These are phyloP conservation scores for Micromussa lordhowensis DNA, from an alignment of 92 coral and sea anemone genomes.

Conservation along the genomic window DNA sequence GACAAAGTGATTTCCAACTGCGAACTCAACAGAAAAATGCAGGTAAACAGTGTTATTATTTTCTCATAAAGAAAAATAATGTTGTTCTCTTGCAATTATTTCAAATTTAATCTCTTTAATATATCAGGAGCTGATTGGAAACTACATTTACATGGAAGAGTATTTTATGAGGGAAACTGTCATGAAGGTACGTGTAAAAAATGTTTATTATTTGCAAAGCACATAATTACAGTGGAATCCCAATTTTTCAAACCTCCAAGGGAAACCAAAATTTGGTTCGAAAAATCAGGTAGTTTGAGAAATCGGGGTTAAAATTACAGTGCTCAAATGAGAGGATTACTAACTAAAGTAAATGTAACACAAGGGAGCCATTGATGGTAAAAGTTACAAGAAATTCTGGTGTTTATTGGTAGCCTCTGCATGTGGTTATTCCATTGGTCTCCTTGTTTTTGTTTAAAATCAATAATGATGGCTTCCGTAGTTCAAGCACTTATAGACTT, in stretches of 20 bases:
- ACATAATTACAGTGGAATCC: too few species aligned
- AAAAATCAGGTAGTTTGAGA: too few species aligned
- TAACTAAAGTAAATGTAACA: not conserved
- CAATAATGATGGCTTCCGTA: too few species aligned
- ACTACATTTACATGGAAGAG: constrained; percentile 94
- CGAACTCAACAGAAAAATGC: constrained; percentile 91
- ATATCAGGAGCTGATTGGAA: constrained; percentile 90
- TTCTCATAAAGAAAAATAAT: not conserved
- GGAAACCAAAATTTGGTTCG: too few species aligned
- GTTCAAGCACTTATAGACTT: not conserved
- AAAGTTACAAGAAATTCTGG: not conserved
- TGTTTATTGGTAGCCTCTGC: not conserved
- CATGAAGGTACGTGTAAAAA: constrained; percentile 94
- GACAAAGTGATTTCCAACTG: constrained; percentile 85
- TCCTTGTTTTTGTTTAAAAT: not conserved
- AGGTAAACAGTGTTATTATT: constrained; percentile 56
- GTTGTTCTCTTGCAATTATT: not conserved
- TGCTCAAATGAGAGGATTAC: too few species aligned
- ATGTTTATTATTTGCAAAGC: not conserved
- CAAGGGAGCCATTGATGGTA: not conserved
- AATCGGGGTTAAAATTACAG: too few species aligned
- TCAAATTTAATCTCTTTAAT: not conserved
- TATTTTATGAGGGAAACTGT: constrained; percentile 98
- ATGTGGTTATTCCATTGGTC: not conserved
- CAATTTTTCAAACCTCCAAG: too few species aligned